Conservation (phyloP, 2,888 invertebrate genomes). For the Omphaloscelis lunosa region DNA sequence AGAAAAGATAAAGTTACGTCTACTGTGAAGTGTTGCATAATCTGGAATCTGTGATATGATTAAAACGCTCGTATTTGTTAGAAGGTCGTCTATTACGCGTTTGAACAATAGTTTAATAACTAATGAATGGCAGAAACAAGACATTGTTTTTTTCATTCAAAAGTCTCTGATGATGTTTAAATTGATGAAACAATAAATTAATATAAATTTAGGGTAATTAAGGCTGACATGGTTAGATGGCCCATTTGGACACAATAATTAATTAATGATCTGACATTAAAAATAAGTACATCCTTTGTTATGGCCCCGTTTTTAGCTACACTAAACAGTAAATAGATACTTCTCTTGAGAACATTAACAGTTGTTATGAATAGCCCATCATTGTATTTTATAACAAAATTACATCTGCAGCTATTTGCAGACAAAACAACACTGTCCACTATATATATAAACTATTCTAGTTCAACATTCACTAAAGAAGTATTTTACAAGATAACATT, state of each 20-base stretch:
- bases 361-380: background rate
- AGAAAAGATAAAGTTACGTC: conserved; percentile 48
- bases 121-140: background rate
- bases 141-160: background rate
- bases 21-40: conserved; percentile 58
- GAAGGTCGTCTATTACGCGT: conserved; percentile 50
- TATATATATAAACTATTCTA: conserved; percentile 1
- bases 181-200: conserved; percentile 16
- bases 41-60: conserved; percentile 60
- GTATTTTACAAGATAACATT: conserved; percentile 41
- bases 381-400: background rate
- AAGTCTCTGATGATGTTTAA: background rate
- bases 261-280: conserved; percentile 18
- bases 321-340: background rate
- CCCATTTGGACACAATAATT: background rate
- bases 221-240: conserved; percentile 4
- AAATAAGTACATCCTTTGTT: conserved; percentile 8
- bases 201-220: conserved; percentile 17
- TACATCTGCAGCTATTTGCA: conserved; percentile 6
- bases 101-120: conserved; percentile 2
- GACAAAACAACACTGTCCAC: background rate
- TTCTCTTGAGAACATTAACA: background rate
- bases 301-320: background rate
- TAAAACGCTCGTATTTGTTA: conserved; percentile 44
- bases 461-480: conserved; percentile 24